phyloP scores from a whole-genome alignment of 2,888 invertebrate species.

The Neria commutata region DNA sequence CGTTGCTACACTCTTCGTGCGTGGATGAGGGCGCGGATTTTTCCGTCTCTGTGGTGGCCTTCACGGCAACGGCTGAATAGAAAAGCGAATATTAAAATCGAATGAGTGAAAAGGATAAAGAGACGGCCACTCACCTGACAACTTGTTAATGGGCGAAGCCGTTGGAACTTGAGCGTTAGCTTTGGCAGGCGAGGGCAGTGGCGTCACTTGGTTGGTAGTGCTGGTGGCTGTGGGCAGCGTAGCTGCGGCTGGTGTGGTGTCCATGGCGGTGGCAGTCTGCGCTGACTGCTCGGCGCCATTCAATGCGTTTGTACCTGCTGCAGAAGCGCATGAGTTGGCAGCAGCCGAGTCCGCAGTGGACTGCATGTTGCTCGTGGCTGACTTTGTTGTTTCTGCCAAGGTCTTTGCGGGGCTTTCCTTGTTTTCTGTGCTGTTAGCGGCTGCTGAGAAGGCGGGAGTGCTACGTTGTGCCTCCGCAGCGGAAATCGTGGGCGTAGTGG shows the following conservation, averaged over 20 bases:
- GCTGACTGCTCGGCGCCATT: conserved; percentile 23
- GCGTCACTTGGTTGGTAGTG: no score
- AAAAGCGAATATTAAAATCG: no score
- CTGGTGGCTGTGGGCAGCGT: no score
- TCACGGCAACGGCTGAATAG: no score
- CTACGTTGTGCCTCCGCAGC: conserved; percentile 7
- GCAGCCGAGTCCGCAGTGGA: no score
- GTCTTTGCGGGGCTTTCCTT: conserved; percentile 30
- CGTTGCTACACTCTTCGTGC: conserved; percentile 12
- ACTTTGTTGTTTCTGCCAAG: not conserved
- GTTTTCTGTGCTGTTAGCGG: conserved; percentile 5
- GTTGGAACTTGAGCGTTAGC: no score
- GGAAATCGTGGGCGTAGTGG: conserved; percentile 36
- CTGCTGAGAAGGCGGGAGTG: conserved; percentile 22
- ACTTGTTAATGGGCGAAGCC: no score
- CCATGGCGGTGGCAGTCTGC: conserved; percentile 15
- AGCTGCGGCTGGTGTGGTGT: conserved; percentile 6
- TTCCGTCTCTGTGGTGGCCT: conserved; percentile 4
- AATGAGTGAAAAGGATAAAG: no score
- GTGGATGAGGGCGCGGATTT: conserved; percentile 12
- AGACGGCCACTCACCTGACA: no score
- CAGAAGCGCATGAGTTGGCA: not conserved
- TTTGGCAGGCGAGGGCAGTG: conserved; percentile 2
- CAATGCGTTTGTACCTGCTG: not conserved
- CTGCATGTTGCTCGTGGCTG: not conserved